Base-by-base conservation (phyloP, 2,797 vertebrate species). In the Channallabes apus region DNA sequence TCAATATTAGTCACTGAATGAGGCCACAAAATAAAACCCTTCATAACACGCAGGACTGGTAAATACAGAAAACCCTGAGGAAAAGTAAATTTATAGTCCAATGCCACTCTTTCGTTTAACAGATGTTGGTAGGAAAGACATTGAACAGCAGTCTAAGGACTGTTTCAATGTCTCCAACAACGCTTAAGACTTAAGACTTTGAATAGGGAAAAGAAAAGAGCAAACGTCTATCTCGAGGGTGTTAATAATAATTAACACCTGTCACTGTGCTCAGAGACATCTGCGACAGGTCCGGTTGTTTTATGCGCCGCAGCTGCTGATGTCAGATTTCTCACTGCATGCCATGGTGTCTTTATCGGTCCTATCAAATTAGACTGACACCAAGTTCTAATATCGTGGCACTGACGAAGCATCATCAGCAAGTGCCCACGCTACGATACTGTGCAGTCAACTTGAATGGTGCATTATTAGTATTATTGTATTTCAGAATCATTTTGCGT, bases 261-360 rank as follows among this genome's bases (percentile, higher is more conserved):
- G 59, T 65, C 35, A 51, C 65, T 82, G 76, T 82, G 86, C 75
- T 87, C 56, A 32, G 54, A 62, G 32, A 32, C 81, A 77, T 67
- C 85, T 69, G 69, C 69, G 80, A 88, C 86, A 54, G 35, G 18
- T 88, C 88, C 90, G 93, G 91, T 91, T 93, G 93, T 90, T 91
- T 86, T 67, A 2, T 27, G 84, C 89, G 90, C 93, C 88, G 90
- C 93, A 94, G 93, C 94, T 93, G 92, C 86, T 83, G n/a, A 85
- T 12, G 78, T 86, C 83, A 67, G 90, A 93, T 92, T 93, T 91
- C 87, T 86, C 35, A 84, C 87, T 68, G 69, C 80, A 35, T 14
- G 12, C 18, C 29, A n/a, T 38, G 76, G 17, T 72, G 61, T n/a
- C 58, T n/a, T 84, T 77, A 51, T 64, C 56, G 41, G 75, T 69